phyloP scores from a whole-genome alignment of 2,113 vertebrate genomes.

The Otolemur garnettii region DNA sequence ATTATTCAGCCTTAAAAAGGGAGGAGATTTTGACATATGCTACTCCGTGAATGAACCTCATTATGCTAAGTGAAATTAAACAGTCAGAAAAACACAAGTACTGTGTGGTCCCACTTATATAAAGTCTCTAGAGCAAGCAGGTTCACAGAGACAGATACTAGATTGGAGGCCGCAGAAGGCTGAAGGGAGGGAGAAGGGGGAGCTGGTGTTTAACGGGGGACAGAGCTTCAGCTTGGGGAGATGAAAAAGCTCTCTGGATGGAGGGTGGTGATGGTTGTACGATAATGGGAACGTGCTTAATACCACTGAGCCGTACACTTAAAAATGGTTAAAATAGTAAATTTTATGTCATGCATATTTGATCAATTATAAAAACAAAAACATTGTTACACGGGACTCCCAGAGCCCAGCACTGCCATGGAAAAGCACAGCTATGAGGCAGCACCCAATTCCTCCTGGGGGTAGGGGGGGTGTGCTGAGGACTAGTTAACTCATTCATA shows the following conservation, averaged over 20 bases:
- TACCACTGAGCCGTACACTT: accelerated
- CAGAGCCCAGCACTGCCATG: neutral
- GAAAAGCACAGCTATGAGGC: neutral
- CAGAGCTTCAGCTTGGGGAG: neutral
- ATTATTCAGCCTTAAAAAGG: neutral
- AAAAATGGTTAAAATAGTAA: neutral
- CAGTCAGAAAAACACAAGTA: neutral
- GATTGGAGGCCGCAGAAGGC: accelerated
- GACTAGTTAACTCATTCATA: neutral
- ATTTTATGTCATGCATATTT: neutral
- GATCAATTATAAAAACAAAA: neutral
- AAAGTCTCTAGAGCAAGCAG: accelerated
- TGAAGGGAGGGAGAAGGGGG: accelerated
- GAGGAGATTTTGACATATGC: neutral
- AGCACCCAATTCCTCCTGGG: neutral
- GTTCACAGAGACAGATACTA: neutral
- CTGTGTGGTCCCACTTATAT: accelerated
- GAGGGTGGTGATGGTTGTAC: neutral
- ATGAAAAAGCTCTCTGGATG: neutral
- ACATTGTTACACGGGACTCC: neutral
- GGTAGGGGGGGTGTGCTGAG: accelerated
- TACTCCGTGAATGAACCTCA: neutral
- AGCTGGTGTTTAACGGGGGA: accelerated
- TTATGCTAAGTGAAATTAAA: neutral
- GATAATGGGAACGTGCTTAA: neutral